phyloP scores from a whole-genome alignment of 2,888 invertebrate species.

The Rotaria socialis region DNA sequence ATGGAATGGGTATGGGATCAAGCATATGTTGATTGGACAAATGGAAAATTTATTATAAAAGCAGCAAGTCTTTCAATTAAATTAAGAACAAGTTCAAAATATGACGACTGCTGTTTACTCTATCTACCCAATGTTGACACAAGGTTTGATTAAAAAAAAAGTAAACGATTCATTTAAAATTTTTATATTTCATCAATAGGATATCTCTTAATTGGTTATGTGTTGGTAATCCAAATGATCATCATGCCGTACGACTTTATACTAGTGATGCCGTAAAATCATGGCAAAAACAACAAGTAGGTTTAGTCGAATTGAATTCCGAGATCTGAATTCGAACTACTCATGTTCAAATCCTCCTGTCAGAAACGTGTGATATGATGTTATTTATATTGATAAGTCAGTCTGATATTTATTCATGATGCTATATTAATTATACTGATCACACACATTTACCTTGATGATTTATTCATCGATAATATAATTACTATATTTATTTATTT shows the following conservation, averaged over 20 bases:
- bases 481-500: background rate
- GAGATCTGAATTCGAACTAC: slow-evolving; percentile 42
- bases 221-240: slow-evolving; percentile 86
- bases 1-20: slow-evolving; percentile 95
- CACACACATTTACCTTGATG: background rate
- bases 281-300: slow-evolving; percentile 72
- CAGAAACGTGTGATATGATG: slow-evolving; percentile 32
- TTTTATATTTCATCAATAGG: slow-evolving; percentile 50
- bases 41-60: slow-evolving; percentile 55
- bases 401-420: slow-evolving; percentile 11
- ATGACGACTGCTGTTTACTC: slow-evolving; percentile 89
- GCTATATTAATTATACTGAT: background rate
- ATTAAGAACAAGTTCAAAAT: slow-evolving; percentile 93
- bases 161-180: background rate
- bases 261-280: slow-evolving; percentile 92
- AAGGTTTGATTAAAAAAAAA: background rate
- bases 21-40: slow-evolving; percentile 89
- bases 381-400: slow-evolving; percentile 31
- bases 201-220: slow-evolving; percentile 84
- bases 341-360: slow-evolving; percentile 40
- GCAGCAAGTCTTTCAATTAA: slow-evolving; percentile 72
- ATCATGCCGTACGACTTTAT: slow-evolving; percentile 87
- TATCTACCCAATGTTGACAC: slow-evolving; percentile 71
- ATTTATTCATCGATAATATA: background rate
- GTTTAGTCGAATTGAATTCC: slow-evolving; percentile 32